Conservation (phyloP, 2,797 vertebrate genomes). For the Bovichtus variegatus region DNA sequence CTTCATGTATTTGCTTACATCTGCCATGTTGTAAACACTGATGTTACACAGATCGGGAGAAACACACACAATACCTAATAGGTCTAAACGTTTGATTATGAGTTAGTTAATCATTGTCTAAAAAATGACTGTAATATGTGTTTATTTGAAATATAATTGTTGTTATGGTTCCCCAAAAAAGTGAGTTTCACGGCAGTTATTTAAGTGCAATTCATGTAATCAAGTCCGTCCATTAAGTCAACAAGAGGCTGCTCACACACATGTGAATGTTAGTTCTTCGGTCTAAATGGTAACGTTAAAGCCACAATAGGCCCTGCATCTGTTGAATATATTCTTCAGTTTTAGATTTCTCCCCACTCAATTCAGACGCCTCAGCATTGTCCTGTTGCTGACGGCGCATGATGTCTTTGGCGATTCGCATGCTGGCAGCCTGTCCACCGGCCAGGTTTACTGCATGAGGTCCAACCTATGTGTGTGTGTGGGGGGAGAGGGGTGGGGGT, state of each 20-base stretch:
- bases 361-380: background rate
- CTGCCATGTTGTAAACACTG: background rate
- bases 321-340: slow-evolving; percentile 84
- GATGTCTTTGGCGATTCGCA: slow-evolving; percentile 83
- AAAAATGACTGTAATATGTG: background rate
- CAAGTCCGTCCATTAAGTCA: background rate
- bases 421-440: slow-evolving; percentile 85
- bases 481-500: too few relatives aligned
- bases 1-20: too few relatives aligned
- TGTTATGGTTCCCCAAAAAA: background rate
- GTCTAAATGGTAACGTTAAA: slow-evolving; percentile 61
- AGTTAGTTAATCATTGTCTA: background rate
- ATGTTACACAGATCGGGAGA: background rate
- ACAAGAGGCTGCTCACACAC: background rate
- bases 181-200: background rate
- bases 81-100: too few relatives aligned
- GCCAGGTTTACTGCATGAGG: slow-evolving; percentile 88
- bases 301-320: slow-evolving; percentile 86
- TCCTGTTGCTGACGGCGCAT: slow-evolving; percentile 26
- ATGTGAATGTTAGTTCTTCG: background rate
- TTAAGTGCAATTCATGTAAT: background rate
- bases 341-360: slow-evolving; percentile 56
- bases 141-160: background rate
- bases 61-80: too few relatives aligned
- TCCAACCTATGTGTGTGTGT: slow-evolving; percentile 80